A percentile compares a stretch with the other conserved stretches of the same genome.
Evolutionary conservation across 2,888 invertebrate genomes (phyloP).

Genomic region (Corbicula japonica): DNA sequence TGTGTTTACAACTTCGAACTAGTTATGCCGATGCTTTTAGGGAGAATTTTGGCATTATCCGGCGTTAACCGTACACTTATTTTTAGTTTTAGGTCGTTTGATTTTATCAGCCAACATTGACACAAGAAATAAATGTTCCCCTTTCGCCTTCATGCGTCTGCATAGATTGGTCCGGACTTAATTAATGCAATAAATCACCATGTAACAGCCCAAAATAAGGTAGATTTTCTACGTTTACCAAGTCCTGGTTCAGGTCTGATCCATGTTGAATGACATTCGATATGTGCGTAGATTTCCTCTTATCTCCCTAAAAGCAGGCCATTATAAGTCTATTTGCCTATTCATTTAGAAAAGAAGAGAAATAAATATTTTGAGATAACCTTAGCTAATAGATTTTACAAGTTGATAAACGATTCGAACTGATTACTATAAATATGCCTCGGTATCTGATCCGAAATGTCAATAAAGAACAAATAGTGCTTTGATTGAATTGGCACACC

Average conservation of each 20-base stretch:
- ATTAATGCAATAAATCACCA: constrained; percentile 33
- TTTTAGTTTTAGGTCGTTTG: too few species aligned
- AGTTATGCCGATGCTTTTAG: too few species aligned
- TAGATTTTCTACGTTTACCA: constrained; percentile 2
- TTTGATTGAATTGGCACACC: constrained; percentile 15
- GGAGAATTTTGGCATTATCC: too few species aligned
- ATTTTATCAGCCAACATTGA: too few species aligned
- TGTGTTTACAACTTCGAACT: too few species aligned
- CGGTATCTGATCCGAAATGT: background rate
- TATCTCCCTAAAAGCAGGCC: constrained; percentile 10
- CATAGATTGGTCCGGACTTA: constrained; percentile 14
- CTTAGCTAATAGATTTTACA: constrained; percentile 34
- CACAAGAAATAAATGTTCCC: too few species aligned
- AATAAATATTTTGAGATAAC: constrained; percentile 37
- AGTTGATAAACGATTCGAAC: constrained; percentile 8
- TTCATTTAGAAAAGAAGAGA: constrained; percentile 26
- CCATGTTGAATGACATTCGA: constrained; percentile 18
- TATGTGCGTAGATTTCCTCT: constrained; percentile 2
- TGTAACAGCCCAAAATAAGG: constrained; percentile 6
- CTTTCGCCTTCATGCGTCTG: too few species aligned
- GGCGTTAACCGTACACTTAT: too few species aligned
- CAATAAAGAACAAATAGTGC: constrained; percentile 19
- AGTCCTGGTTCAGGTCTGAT: constrained; percentile 1
- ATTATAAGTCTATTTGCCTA: constrained; percentile 22
- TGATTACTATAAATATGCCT: background rate